Conservation (phyloP, 1,140 invertebrate species). For the Telenomus remus region DNA sequence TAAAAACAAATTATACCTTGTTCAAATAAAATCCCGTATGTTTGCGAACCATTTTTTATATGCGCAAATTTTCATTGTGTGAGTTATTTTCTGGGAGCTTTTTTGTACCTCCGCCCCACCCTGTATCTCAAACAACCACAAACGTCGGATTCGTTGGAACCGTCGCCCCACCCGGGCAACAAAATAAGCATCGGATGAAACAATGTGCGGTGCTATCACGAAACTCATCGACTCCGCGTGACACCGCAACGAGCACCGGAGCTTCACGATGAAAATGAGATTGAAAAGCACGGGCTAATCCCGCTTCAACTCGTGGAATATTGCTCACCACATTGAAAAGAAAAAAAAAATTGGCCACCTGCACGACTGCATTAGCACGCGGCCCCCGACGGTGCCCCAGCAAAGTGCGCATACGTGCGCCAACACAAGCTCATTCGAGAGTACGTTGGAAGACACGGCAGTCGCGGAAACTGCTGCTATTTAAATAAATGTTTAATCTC, state of each 20-base stretch:
- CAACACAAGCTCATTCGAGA: conserved; percentile 44
- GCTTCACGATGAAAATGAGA: conserved; percentile 50
- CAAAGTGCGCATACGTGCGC: conserved; percentile 22
- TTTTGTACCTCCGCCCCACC: too few species aligned
- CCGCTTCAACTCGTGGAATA: conserved; percentile 56
- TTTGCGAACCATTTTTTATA: too few species aligned
- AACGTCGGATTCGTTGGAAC: too few species aligned
- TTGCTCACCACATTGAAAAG: conserved; percentile 44
- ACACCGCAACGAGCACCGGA: conserved; percentile 6
- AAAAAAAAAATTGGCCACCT: conserved; percentile 50
- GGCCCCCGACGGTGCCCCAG: conserved; percentile 9
- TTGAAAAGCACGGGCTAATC: conserved; percentile 54
- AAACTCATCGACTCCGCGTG: conserved; percentile 6
- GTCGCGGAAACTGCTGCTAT: conserved; percentile 68
- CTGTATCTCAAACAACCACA: too few species aligned
- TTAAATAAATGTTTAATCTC: conserved; percentile 76
- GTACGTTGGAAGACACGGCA: conserved; percentile 47
- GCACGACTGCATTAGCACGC: conserved; percentile 59
- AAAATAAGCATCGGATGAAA: too few species aligned
- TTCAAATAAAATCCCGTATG: too few species aligned
- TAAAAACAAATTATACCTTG: too few species aligned
- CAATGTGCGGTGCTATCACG: not conserved
- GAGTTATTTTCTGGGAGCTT: too few species aligned
- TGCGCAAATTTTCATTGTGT: too few species aligned
- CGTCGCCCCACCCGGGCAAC: too few species aligned